Evolutionary conservation across 2,113 vertebrate genomes (phyloP), one percentile per base, ranked within the genome.

Genomic region (Microtus pennsylvanicus): DNA sequence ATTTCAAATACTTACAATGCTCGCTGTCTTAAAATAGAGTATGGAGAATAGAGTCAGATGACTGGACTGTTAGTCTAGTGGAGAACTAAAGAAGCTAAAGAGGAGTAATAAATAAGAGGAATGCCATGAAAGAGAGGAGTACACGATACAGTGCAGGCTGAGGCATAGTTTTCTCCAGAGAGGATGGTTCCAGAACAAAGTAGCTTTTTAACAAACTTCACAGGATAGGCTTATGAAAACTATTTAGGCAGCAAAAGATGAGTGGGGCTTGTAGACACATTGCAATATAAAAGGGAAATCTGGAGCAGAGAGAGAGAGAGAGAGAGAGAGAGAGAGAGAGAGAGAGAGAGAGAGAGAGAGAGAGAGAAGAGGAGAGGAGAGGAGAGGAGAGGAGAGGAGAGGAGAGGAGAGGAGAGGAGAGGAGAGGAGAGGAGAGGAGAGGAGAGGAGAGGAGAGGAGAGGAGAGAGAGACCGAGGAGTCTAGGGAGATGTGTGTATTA

Each of bases 111-210:
- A 45, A 42, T 42, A 61, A 82, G 45, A 72, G 21, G 38, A 58
- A 16, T 24, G 13, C 0, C 30, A 1, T 26, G 14, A 81, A 26
- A n/a, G 30, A 50, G 14, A 5, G 5, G 8, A 3, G 28, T 33
- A 50, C 5, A 35, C 21, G 35, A 69, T n/a, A 33, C 26, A 70
- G 11, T 26, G n/a, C 10, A 5, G 21, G 30, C 2, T 45, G 26
- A 42, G n/a, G 3, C n/a, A 2, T 17, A 26, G 9, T 42, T 83
- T 83, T 47, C n/a, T 61, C 8, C 4, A 0, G 33, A 33, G 50
- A 14, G 22, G 7, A 13, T 42, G 16, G 61, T 76, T 87, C 78
- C 52, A 69, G 28, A 82, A 47, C 33, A 42, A 83, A 50, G 26
- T 50, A 6, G 33, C 2, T 19, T 77, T 61, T 21, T 45, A 50